Base-by-base conservation (phyloP, 2,113 vertebrate species). In the Chaetodon auriga region DNA sequence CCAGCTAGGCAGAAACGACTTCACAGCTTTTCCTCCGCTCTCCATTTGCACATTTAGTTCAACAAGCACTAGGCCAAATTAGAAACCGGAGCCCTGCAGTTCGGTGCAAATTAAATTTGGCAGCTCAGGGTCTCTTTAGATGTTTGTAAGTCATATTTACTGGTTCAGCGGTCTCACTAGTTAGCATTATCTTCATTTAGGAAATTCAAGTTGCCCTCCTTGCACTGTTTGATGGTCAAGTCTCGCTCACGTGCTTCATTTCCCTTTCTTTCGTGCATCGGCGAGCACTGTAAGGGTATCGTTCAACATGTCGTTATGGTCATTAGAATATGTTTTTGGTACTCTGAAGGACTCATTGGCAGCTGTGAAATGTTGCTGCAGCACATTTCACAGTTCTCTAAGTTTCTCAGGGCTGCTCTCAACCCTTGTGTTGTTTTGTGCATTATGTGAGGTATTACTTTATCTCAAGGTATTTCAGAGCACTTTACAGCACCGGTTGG, bases 91-190 rank as follows among this genome's bases (percentile, higher is more conserved):
- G 81, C 82, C 79, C 79, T 36, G 83, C 61, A 81, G 84, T 82
- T 85, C 7, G 25, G 73, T 53, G 71, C 69, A 87, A 88, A 87
- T 83, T 87, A 83, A 90, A 76, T 90, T 86, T 89, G 60, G 78
- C 77, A 82, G 57, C 64, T 43, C 45, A 76, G 54, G 64, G 66
- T 89, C 80, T 86, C 71, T 81, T 81, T 46, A 43, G 81, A 86
- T 77, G 60, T 85, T 81, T 78, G 61, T 80, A 51, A 66, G 80
- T 68, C 81, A 30, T 81, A 83, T 90, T 90, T 77, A 82, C 68
- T 49, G 61, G 60, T 83, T 78, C 75, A 78, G 54, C 78, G 43
- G 16, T 70, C 79, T 87, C 72, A 86, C 88, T 86, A 84, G 68
- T 75, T 89, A 81, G 57, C 62, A 64, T 87, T 81, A 70, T 73